Base-by-base conservation (phyloP, 2,888 invertebrate species). In the Myopa tessellatipennis region DNA sequence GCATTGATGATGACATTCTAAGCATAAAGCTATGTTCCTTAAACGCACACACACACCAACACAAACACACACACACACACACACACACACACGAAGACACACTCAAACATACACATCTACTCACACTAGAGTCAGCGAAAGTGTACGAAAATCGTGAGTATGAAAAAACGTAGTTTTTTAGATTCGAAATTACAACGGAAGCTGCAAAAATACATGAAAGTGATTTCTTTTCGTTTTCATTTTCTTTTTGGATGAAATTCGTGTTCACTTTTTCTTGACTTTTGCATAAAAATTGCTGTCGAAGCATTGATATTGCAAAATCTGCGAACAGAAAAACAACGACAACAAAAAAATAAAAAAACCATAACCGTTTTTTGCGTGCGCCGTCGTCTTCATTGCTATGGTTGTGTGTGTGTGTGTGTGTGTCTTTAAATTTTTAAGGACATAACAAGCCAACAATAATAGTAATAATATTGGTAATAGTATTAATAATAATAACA, bases 1-100 rank as follows among this genome's bases (percentile, higher is more conserved):
- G 85, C 86, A 85, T 85, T 85, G 85, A 85, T 85, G 45, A 69
- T 69, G 84, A 85, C 86, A 85, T 85, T 85, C 85, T 84, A 84
- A 85, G 85, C 84, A 85, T 85, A 85, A 85, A 85, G 84, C 84
- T 85, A 85, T 85, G 84, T 85, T 85, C 84, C 14, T 12, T 5
- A 26, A 26, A 26, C 26, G 26, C 26, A 50, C 50, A 50, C 50
- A 14, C 50, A 50, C 10, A 50, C 55, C 1, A 18, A 18, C 61
- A 61, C 58, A 38, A n/a, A 69, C 58, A 72, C 73, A 16, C 14
- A 60, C 45, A 40, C 61, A 36, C 65, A 67, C 18, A 16, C 72
- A 52, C 65, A 5, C 71, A 34, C 4, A 36, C 71, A 63, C 34
- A 68, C 55, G 38, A 55, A 70, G 52, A 65, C 55, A 63, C 14